Evolutionary conservation across 2,113 vertebrate species (phyloP), one percentile per base, ranked within the genome.

Genomic region (Acinonyx jubatus): DNA sequence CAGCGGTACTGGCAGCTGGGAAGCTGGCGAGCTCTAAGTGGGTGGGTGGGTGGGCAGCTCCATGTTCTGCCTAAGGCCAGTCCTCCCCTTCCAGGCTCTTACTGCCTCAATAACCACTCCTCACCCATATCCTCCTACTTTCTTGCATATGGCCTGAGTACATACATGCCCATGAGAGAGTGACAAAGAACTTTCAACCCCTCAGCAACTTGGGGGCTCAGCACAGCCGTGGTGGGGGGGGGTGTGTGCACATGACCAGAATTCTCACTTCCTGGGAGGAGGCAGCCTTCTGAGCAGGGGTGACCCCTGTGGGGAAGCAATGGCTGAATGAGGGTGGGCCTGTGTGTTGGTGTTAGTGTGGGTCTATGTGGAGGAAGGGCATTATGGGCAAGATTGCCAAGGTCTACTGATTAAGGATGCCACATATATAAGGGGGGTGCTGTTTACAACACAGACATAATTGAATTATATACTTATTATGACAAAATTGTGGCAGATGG

Each of bases 1-100:
- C 45, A 41, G 96, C 63, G 31, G 94, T 74, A 31, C 68, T 80
- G 92, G 85, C 96, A 95, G 95, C 85, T 98, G 97, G 97, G 96
- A 2, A 2, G 78, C 7, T 0, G 0, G 97, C 96, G 95, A 97
- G 86, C 52, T 63, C 89, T 21, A 86, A 78, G 61, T 33, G 55
- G 81, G 95, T 48, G 1, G 31, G 96, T 96, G 91, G 23, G 31
- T 66, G 85, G 97, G 82, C 86, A 0, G 0, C 71, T 80, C 41
- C 63, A 33, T 10, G 5, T 61, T 45, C 74, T 68, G 87, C 71
- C 80, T 78, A 52, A 8, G 1, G 50, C 81, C 81, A 55, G 52
- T 27, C 33, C 5, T 3, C 61, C 55, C 68, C 61, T 91, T 48
- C 74, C 36, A 65, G 31, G 92, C 6, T 68, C 89, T 61, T 84